Conservation (phyloP, 1,140 invertebrate genomes). For the Coenobita brevimanus region DNA sequence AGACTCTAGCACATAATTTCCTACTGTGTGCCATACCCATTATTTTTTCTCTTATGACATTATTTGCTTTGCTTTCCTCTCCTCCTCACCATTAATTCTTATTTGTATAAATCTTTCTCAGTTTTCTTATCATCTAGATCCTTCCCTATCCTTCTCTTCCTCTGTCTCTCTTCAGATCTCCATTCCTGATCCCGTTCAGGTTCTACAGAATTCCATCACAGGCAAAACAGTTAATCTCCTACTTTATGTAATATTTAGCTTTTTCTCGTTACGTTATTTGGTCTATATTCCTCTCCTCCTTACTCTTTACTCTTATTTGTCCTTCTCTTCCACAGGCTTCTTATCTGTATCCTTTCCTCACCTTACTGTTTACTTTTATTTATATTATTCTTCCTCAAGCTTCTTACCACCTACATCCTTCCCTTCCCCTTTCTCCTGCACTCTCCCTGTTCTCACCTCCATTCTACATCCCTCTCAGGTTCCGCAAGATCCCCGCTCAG, state of each 20-base stretch:
- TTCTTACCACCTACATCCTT: neutral
- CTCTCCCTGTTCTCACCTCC: neutral
- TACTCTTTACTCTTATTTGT: neutral
- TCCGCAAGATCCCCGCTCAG: constrained; percentile 49
- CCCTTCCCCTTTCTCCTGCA: neutral
- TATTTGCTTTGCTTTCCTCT: neutral
- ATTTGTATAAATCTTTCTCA: no score
- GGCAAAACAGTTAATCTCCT: no score
- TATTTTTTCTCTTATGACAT: neutral
- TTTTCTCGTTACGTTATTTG: no score
- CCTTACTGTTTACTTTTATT: neutral
- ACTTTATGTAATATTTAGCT: no score
- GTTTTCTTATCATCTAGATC: no score
- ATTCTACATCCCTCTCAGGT: neutral
- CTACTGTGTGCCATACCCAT: no score
- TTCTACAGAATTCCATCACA: no score
- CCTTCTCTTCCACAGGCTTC: neutral
- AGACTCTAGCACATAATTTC: no score
- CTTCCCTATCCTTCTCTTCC: no score
- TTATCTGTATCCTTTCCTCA: neutral
- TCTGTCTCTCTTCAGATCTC: no score
- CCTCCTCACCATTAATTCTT: no score
- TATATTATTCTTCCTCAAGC: neutral
- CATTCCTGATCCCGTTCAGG: no score
- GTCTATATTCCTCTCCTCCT: neutral